phyloP scores from a whole-genome alignment of 92 coral and sea anemone species.

The Palythoa caribaeorum region DNA sequence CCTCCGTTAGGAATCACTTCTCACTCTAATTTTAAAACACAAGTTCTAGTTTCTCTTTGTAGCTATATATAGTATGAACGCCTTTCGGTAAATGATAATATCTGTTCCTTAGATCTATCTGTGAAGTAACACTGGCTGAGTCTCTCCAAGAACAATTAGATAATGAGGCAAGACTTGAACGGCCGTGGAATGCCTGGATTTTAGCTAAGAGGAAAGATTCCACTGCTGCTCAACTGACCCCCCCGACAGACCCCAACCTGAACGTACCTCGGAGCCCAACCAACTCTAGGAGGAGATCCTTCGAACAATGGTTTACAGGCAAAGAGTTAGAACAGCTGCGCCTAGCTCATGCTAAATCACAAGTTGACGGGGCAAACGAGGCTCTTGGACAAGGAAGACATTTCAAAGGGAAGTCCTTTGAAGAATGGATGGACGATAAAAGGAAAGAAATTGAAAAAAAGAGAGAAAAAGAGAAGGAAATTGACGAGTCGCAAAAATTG shows the following conservation, averaged over 20 bases:
- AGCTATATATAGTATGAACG: background rate
- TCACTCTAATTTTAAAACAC: background rate
- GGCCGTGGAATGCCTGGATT: constrained; percentile 95
- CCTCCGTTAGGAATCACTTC: background rate
- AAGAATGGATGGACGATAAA: constrained; percentile 96
- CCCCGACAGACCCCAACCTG: constrained; percentile 42
- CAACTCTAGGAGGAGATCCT: constrained; percentile 75
- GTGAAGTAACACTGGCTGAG: constrained; percentile 77
- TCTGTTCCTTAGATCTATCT: constrained; percentile 68
- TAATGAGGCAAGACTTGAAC: constrained; percentile 73
- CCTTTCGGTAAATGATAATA: background rate
- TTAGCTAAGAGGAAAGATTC: constrained; percentile 80
- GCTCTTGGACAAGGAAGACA: constrained; percentile 61
- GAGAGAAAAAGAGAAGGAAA: constrained; percentile 71
- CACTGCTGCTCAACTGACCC: constrained; percentile 50
- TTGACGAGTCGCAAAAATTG: constrained; percentile 68
- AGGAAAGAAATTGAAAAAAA: constrained; percentile 72
- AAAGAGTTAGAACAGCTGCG: constrained; percentile 82
- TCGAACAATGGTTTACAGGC: constrained; percentile 90
- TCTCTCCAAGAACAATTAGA: constrained; percentile 71
- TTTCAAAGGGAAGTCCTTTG: constrained; percentile 88
- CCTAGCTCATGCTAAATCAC: constrained; percentile 72
- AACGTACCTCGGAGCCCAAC: constrained; percentile 44
- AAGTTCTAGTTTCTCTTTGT: background rate
- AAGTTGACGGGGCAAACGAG: constrained; percentile 73